Conservation (phyloP, 92 coral and sea anemone genomes). For the Palythoa heliodiscus region DNA sequence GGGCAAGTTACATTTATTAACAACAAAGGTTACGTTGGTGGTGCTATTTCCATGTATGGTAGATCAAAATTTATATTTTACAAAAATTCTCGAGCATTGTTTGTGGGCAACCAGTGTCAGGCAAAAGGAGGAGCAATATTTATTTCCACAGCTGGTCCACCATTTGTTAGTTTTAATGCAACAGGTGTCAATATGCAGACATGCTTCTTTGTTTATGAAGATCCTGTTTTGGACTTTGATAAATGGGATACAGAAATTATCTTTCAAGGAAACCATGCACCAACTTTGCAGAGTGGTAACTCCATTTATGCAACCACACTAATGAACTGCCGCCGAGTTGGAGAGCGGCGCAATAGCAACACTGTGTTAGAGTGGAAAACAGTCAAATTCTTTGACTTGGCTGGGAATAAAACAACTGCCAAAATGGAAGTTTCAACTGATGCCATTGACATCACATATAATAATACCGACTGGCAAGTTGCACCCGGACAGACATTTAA, state of each 20-base stretch:
- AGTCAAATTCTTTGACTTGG: conserved; percentile 32
- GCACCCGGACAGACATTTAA: conserved; percentile 82
- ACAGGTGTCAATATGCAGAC: conserved; percentile 38
- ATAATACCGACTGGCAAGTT: conserved; percentile 55
- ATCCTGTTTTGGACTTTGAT: conserved; percentile 41
- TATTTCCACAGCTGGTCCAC: conserved; percentile 61
- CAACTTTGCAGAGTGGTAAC: conserved; percentile 51
- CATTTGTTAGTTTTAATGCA: conserved; percentile 53
- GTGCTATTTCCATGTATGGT: conserved; percentile 74
- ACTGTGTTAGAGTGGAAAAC: conserved; percentile 57
- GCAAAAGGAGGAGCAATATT: conserved; percentile 65
- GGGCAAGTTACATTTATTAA: conserved; percentile 54
- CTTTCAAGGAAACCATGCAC: conserved; percentile 63
- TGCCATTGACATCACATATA: conserved; percentile 41
- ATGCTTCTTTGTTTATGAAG: conserved; percentile 67
- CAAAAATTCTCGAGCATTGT: conserved; percentile 51
- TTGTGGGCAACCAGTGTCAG: conserved; percentile 51
- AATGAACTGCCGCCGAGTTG: conserved; percentile 46
- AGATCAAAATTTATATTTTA: conserved; percentile 57
- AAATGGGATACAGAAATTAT: conserved; percentile 61
- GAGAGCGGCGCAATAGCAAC: conserved; percentile 53
- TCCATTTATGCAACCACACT: conserved; percentile 71
- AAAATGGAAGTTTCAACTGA: conserved; percentile 52
- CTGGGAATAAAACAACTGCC: conserved; percentile 29
- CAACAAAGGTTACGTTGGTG: conserved; percentile 64